Base-by-base conservation (phyloP, 2,797 vertebrate genomes). In the Botia kubotai region DNA sequence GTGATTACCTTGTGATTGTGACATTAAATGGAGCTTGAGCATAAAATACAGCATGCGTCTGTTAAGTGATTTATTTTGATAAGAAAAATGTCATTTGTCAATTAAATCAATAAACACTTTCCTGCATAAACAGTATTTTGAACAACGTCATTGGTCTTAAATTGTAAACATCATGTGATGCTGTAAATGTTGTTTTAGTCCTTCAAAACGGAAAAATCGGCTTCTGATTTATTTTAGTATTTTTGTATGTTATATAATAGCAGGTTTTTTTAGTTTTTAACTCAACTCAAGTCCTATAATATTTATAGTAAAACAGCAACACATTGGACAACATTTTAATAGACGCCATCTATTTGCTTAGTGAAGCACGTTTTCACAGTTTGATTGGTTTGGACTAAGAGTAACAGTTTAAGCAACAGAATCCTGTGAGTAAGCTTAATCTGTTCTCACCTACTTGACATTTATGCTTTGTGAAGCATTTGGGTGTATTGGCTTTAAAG, bases 31-130 rank as follows among this genome's bases (percentile, higher is more conserved):
- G 3, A 33, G 1, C 50, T 17, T 17, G 1, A 57, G 8, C n/a
- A 36, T 58, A 17, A 16, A 67, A 62, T 17, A n/a, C 17, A 77
- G 21, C 36, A 21, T 74, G n/a, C 60, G 11, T 2, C 21, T 1
- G 4, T 23, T 58, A 6, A 23, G 2, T 50, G 17, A 16, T 71
- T 71, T 36, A 6, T 62, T 62, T 6, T 29, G 2, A 68, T 68
- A 10, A 77, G 10, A 46, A 65, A 67, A 57, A 68, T 48, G 52
- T 10, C 19, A 46, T 75, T 70, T 69, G 23, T 70, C 14, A 70
- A 77, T 43, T 7, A 68, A 77, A 60, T 58, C 12, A 60, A 77
- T 63, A 63, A 33, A 68, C n/a, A 29, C 6, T 33, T 68, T 68
- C 43, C 10, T 14, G 5, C 23, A 77, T 69, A 11, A 29, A 68